These are phyloP conservation scores for Anguilla marmorata DNA, from an alignment of 2,797 vertebrate genomes.

Conservation along the genomic window DNA sequence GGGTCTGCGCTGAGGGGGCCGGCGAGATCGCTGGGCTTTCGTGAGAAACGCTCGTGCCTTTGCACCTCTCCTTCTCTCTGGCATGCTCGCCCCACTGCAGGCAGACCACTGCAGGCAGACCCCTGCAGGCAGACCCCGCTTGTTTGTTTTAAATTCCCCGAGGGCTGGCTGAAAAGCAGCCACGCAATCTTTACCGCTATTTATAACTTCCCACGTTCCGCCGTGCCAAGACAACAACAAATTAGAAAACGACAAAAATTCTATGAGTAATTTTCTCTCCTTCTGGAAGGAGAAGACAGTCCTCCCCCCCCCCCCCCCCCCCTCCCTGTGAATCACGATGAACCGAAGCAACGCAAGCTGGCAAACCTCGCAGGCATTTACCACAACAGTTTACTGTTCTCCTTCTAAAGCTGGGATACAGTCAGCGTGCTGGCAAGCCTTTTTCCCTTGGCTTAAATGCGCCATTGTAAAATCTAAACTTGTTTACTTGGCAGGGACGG, in stretches of 20 bases:
- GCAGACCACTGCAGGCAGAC: slow-evolving; percentile 33
- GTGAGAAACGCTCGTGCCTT: slow-evolving; percentile 6
- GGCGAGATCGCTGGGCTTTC: neutral
- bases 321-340: slow-evolving; percentile 53
- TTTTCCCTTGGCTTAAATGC: neutral
- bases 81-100: slow-evolving; percentile 28
- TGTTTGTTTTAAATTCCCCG: slow-evolving; percentile 40
- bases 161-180: slow-evolving; percentile 48
- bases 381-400: neutral
- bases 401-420: neutral
- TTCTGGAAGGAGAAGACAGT: slow-evolving; percentile 33
- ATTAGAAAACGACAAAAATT: neutral
- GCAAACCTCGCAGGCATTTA: neutral
- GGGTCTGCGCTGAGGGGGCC: neutral
- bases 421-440: neutral
- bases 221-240: slow-evolving; percentile 22
- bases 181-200: slow-evolving; percentile 59
- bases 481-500: slow-evolving; percentile 13
- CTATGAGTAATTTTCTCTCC: slow-evolving; percentile 33
- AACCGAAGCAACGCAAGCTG: slow-evolving; percentile 48
- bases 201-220: slow-evolving; percentile 50
- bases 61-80: neutral
- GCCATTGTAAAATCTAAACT: neutral
- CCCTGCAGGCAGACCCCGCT: slow-evolving; percentile 29
- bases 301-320: slow-evolving; percentile 21